Percentiles rank a stretch among this genome's conserved stretches.
Conservation (phyloP, 2,888 invertebrate species). For the Drosophila leonis region DNA sequence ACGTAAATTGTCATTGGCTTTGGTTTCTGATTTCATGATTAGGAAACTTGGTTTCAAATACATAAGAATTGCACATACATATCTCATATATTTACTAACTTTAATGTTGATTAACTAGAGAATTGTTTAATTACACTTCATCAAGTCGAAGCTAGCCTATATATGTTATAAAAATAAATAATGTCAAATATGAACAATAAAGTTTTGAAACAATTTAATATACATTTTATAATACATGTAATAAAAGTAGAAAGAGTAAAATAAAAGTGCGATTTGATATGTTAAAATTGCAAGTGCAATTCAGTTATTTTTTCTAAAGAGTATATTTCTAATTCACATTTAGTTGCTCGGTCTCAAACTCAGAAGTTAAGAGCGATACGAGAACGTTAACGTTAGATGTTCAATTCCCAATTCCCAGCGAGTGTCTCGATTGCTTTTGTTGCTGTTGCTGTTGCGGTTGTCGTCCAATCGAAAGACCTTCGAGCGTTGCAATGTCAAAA, state of each 20-base stretch:
- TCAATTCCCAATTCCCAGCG: neutral
- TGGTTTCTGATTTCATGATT: slow-evolving; percentile 25
- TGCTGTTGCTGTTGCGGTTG: slow-evolving; percentile 15
- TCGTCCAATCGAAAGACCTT: slow-evolving; percentile 59
- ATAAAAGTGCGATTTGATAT: neutral
- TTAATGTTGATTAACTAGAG: slow-evolving; percentile 47
- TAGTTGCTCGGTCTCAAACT: neutral
- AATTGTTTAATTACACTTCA: slow-evolving; percentile 36
- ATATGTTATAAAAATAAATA: neutral
- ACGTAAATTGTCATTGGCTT: neutral
- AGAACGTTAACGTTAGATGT: slow-evolving; percentile 7
- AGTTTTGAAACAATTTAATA: neutral
- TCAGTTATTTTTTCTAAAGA: neutral
- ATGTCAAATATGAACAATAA: neutral
- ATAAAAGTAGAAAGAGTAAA: neutral
- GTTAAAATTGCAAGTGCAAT: neutral
- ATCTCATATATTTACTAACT: neutral
- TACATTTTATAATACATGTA: neutral
- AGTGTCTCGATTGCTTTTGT: slow-evolving; percentile 12
- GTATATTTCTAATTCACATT: neutral
- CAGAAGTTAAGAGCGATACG: neutral
- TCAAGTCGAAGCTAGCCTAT: too few species aligned
- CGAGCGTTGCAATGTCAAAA: slow-evolving; percentile 64
- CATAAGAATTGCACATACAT: neutral
- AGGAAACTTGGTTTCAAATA: neutral